Base-by-base conservation (phyloP, 1,140 invertebrate genomes). In the Diabrotica undecimpunctata region DNA sequence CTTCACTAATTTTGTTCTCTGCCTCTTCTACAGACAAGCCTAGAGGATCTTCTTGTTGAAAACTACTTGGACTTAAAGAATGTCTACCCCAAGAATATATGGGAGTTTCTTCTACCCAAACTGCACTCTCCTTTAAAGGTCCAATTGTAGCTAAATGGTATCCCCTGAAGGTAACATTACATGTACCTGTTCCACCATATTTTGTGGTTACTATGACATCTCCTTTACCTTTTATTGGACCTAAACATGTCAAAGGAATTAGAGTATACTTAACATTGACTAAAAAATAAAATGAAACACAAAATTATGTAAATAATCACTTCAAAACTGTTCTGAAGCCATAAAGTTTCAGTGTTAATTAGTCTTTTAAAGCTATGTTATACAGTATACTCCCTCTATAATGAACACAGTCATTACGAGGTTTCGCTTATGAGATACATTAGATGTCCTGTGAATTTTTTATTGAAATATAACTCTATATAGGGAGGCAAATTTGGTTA, bases 51-150 rank as follows among this genome's bases (percentile, higher is more conserved):
- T 97, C 94, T 70, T 94, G 89, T 60, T 92, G 90, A 75, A 93
- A 88, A 54, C 88, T 87, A n/a, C 90, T 89, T 2, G 93, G 90
- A 0, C 90, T 90, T 62, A 95, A 81, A 3, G 93, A 89, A 70
- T 94, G 81, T 54, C 91, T 84, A 36, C 93, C 88, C 88, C 92
- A 92, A 51, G 90, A 82, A 66, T 87, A 90, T 61, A 90, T 87
- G 5, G 88, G 87, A 39, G 90, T 89, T 81, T 96, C 96, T 81
- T 99, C 96, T 0, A 99, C 93, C 97, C 97, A 99, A 8, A 99
- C 95, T n/a, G 96, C 94, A 73, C 94, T 96, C 78, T 99, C 97
- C 80, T 98, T 97, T 61, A 98, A 87, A 3, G 96, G 95, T 0
- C 95, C 94, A 80, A 93, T 88, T 2, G 90, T 89, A 77, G 95